Base-by-base conservation (phyloP, 2,888 invertebrate species). In the Micoletzkya japonica region DNA sequence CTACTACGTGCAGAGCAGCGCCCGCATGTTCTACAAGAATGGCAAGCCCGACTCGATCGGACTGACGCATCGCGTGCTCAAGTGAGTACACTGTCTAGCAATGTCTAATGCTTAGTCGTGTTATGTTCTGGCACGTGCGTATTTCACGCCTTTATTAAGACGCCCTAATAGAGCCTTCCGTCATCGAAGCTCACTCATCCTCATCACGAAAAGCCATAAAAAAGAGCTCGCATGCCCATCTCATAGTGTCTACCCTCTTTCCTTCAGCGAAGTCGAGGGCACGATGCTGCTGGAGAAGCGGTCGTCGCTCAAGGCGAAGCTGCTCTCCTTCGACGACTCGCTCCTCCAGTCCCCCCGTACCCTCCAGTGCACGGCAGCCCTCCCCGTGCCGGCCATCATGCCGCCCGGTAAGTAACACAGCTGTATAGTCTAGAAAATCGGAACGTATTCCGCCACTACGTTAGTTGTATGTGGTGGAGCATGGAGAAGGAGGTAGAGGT, bases 31-130 rank as follows among this genome's bases (percentile, higher is more conserved):
- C 80, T 98, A 97, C 89, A 98, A 98, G 88, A 98, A 97, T 88
- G 96, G 96, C 77, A 98, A 98, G 87, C 96, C 97, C 0, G 98
- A 99, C 87, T 96, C 96, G 87, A 95, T 98, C 76, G 95, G 97
- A 83, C 94, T 95, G 87, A 98, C 97, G 56, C 98, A 99, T 88
- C 90, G 98, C 77, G 95, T 97, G 73, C 90, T 99, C 60, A 97
- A 97, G 98, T 95, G 88, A 91, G 73, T 57, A 50, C 32, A 36
- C n/a, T n/a, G n/a, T n/a, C n/a, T n/a, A n/a, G n/a, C n/a, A n/a
- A n/a, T n/a, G n/a, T n/a, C n/a, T n/a, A n/a, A n/a, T n/a, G n/a
- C n/a, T n/a, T n/a, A n/a, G n/a, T n/a, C n/a, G n/a, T n/a, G n/a
- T n/a, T n/a, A n/a, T n/a, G n/a, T n/a, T n/a, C n/a, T n/a, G n/a